Conservation (phyloP, 2,113 vertebrate genomes). For the Gnathonemus longibarbis region DNA sequence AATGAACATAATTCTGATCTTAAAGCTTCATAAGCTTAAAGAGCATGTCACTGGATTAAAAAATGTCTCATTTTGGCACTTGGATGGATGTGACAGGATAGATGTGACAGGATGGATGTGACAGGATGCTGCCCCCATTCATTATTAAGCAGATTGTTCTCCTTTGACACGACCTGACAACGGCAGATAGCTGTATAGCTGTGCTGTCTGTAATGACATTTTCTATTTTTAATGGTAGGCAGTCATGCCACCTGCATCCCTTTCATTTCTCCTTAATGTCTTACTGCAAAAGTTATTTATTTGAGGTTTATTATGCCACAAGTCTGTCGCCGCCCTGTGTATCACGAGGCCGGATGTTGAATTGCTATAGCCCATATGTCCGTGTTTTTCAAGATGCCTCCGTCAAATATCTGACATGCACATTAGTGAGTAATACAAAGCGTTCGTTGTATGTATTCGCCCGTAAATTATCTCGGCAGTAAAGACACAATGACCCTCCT, state of each 20-base stretch:
- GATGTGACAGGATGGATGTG: background rate
- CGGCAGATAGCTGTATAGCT: background rate
- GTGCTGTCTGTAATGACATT: background rate
- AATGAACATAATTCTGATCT: background rate
- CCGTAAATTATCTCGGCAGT: background rate
- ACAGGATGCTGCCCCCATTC: background rate
- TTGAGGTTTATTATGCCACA: background rate
- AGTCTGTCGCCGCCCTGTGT: background rate
- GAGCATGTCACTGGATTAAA: background rate
- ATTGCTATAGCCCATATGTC: background rate
- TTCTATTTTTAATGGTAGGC: background rate
- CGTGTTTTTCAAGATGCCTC: background rate
- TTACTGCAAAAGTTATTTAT: background rate
- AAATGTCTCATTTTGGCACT: background rate
- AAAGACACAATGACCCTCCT: background rate
- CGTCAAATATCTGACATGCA: background rate
- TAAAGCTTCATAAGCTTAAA: background rate
- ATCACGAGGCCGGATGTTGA: background rate
- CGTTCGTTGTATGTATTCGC: background rate
- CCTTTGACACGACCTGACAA: background rate
- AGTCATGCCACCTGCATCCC: background rate
- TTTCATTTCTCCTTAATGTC: background rate
- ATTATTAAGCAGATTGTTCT: background rate
- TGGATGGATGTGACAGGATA: background rate
- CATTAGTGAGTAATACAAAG: background rate